Evolutionary conservation across 2,888 invertebrate species (phyloP).

Genomic region (Aporophyla lueneburgensis): DNA sequence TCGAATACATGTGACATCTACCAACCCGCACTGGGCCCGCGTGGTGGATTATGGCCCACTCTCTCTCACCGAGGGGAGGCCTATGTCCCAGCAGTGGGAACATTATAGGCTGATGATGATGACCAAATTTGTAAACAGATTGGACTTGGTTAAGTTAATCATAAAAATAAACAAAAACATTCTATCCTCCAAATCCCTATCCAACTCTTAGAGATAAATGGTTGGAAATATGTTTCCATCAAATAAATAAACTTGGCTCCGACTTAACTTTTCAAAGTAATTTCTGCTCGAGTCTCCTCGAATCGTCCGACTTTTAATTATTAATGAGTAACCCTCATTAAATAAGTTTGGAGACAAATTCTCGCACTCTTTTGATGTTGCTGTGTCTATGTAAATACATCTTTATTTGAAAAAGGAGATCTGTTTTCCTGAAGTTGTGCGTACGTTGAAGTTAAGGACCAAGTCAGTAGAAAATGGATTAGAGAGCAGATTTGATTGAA

Average conservation of each 20-base stretch:
- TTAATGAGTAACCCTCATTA: constrained; percentile 69
- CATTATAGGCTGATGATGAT: not conserved
- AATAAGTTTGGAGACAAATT: constrained; percentile 64
- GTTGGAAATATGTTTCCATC: constrained; percentile 57
- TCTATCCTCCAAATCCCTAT: constrained; percentile 2
- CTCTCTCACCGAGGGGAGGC: too few species aligned
- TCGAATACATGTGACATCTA: too few species aligned
- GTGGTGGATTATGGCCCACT: too few species aligned
- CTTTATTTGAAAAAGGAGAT: constrained; percentile 29
- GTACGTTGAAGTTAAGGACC: not conserved
- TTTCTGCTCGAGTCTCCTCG: constrained; percentile 53
- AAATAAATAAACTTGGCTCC: constrained; percentile 61
- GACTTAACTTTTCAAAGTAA: constrained; percentile 55
- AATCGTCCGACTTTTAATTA: constrained; percentile 71
- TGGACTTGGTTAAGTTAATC: not conserved
- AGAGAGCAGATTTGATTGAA: not conserved
- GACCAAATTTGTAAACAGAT: too few species aligned
- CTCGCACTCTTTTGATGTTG: constrained; percentile 52
- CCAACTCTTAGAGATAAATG: constrained; percentile 46
- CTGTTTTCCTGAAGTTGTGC: constrained; percentile 24
- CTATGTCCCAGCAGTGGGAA: too few species aligned
- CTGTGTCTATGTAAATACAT: constrained; percentile 31
- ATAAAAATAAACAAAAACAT: not conserved
- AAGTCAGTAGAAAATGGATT: not conserved
- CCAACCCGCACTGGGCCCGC: too few species aligned